Conservation (phyloP, 2,113 vertebrate genomes). For the Gasterosteus aculeatus region DNA sequence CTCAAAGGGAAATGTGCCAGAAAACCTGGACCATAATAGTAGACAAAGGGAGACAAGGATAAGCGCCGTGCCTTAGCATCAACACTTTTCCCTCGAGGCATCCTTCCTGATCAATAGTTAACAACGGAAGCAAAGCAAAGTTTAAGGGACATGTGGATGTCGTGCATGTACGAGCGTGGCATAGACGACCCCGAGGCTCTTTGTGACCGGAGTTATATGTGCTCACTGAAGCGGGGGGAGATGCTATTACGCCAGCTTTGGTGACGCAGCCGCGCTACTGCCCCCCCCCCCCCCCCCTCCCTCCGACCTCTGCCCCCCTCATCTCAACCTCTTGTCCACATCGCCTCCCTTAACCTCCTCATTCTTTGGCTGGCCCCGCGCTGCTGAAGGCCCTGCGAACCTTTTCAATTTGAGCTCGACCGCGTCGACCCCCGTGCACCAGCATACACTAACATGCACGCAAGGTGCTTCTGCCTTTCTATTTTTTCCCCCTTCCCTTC, state of each 20-base stretch:
- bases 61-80: background rate
- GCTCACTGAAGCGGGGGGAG: conserved; percentile 33
- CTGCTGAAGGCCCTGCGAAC: conserved; percentile 44
- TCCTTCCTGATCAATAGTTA: conserved; percentile 14
- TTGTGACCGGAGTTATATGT: conserved; percentile 29
- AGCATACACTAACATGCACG: too few relatives aligned
- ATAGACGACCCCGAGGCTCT: conserved; percentile 17
- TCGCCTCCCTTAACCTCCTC: conserved; percentile 50
- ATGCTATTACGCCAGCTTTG: conserved; percentile 21
- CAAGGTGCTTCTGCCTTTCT: background rate
- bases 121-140: conserved; percentile 8
- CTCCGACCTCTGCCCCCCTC: conserved; percentile 21
- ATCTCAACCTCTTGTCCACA: conserved; percentile 37
- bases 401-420: conserved; percentile 46
- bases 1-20: background rate
- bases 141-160: conserved; percentile 25
- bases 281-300: background rate
- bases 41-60: background rate
- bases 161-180: background rate
- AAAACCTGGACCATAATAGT: background rate
- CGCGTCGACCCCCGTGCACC: background rate
- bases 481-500: background rate
- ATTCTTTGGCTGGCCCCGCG: conserved; percentile 40
- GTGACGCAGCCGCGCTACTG: conserved; percentile 28
- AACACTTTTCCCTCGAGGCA: background rate